Evolutionary conservation across 2,797 vertebrate genomes (phyloP).

Genomic region (Urocyon cinereoargenteus): DNA sequence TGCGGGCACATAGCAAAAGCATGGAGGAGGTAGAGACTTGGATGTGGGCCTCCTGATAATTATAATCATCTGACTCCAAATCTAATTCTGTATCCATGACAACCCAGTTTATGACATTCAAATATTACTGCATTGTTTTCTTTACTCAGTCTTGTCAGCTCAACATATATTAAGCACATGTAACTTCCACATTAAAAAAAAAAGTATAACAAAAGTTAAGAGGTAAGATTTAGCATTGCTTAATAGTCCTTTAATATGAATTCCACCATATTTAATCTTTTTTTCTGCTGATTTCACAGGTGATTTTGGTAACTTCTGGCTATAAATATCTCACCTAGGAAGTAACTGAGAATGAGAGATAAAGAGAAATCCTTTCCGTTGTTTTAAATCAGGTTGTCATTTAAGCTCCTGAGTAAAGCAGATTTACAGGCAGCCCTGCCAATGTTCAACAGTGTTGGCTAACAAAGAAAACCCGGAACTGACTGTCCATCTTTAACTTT

Average conservation of each 20-base stretch:
- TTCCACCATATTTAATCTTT: not conserved
- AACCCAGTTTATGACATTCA: not conserved
- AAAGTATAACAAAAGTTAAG: not conserved
- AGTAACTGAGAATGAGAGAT: constrained; percentile 49
- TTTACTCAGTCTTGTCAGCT: not conserved
- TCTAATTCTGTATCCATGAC: not conserved
- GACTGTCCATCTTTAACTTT: not conserved
- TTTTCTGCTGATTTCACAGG: constrained; percentile 13
- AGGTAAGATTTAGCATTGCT: constrained; percentile 20
- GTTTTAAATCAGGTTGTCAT: constrained; percentile 26
- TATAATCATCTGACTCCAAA: not conserved
- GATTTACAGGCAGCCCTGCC: not conserved
- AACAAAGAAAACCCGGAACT: not conserved
- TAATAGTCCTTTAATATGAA: not conserved
- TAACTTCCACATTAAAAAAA: constrained; percentile 45
- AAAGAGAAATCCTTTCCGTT: constrained; percentile 46
- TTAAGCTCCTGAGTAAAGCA: not conserved
- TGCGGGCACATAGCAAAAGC: not conserved
- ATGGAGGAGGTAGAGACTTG: not conserved
- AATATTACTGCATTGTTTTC: constrained; percentile 1
- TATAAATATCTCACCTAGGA: not conserved
- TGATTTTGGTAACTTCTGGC: not conserved
- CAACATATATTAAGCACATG: not conserved
- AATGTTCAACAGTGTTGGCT: not conserved
- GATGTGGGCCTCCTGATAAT: not conserved